Conservation (phyloP, 2,113 vertebrate genomes). For the Vulpes lagopus region DNA sequence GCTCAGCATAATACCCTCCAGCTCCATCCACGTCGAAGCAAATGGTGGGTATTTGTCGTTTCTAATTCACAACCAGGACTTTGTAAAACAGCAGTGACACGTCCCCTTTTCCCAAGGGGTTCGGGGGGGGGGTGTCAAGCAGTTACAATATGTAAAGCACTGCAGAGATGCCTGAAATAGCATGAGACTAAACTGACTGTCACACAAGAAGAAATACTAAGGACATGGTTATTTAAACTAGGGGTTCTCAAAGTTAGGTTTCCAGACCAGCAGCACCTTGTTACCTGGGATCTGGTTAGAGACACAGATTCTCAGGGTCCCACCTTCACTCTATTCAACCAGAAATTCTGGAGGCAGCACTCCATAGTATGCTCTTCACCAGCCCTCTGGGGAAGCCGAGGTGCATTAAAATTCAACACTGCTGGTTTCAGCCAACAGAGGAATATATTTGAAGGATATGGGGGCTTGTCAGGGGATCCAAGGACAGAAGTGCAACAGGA, state of each 20-base stretch:
- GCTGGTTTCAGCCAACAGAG: neutral
- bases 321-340: neutral
- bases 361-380: neutral
- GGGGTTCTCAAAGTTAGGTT: neutral
- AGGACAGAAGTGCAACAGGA: neutral
- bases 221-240: neutral
- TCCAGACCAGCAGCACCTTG: neutral
- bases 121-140: neutral
- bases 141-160: neutral
- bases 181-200: accelerated
- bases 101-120: neutral
- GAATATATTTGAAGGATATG: neutral
- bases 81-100: neutral
- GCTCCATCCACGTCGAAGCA: too few relatives aligned
- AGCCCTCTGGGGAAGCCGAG: neutral
- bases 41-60: too few relatives aligned
- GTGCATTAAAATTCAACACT: neutral
- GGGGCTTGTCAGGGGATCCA: neutral
- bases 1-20: too few relatives aligned
- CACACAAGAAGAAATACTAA: neutral
- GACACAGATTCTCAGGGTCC: neutral
- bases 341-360: neutral
- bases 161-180: too few relatives aligned
- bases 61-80: neutral
- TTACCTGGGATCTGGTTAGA: neutral